phyloP scores from a whole-genome alignment of 2,113 vertebrate species.

The Cheirogaleus medius region DNA sequence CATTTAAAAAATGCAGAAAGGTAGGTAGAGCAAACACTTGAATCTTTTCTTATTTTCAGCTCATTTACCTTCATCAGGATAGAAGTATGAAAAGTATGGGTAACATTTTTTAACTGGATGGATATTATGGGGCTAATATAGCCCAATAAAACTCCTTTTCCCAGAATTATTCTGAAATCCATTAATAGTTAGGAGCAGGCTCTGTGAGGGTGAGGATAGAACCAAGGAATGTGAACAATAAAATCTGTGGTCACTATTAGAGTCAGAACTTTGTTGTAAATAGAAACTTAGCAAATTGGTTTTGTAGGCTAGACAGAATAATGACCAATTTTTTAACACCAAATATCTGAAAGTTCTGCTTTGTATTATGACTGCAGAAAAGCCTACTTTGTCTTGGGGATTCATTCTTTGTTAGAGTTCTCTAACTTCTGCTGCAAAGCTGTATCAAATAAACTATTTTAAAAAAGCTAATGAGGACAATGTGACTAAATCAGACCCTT shows the following conservation, averaged over 20 bases:
- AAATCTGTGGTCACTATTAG: not conserved
- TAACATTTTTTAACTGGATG: not conserved
- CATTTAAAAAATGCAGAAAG: not conserved
- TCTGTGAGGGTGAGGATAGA: not conserved
- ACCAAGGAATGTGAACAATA: not conserved
- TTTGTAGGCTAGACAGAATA: not conserved
- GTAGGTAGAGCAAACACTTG: not conserved
- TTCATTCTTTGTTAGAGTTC: not conserved
- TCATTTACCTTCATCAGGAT: not conserved
- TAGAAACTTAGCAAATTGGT: not conserved
- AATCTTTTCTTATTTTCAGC: not conserved
- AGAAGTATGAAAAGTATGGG: accelerated
- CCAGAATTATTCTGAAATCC: not conserved
- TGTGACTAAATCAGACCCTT: slow-evolving; percentile 35
- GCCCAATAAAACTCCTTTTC: not conserved
- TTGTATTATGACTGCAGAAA: not conserved
- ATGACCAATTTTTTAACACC: not conserved
- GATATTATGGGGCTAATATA: not conserved
- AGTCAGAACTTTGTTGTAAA: not conserved
- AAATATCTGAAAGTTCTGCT: slow-evolving; percentile 11
- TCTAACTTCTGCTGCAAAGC: slow-evolving; percentile 18
- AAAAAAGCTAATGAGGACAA: slow-evolving; percentile 3
- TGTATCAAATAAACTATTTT: not conserved
- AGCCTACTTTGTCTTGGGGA: not conserved
- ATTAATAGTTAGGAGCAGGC: not conserved